A percentile compares a stretch with the other conserved stretches of the same genome.
phyloP scores from a whole-genome alignment of 1,140 invertebrate genomes.

The Apis florea region DNA sequence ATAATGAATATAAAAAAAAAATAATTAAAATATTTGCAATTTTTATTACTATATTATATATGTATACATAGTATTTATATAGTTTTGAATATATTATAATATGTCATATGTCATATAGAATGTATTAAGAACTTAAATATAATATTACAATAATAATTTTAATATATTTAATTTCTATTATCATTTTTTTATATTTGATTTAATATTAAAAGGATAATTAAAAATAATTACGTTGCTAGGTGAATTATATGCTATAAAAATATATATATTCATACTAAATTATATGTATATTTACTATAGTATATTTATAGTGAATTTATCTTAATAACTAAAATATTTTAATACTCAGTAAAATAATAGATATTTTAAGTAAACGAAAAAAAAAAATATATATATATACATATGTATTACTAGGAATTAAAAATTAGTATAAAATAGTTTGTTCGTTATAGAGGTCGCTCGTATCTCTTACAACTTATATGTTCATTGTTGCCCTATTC shows the following conservation, averaged over 20 bases:
- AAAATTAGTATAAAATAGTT: background rate
- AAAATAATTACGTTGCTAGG: background rate
- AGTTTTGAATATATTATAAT: background rate
- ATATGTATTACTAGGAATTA: background rate
- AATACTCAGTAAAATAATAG: too few species aligned
- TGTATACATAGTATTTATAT: background rate
- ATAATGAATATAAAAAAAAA: background rate
- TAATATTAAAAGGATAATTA: background rate
- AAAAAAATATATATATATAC: background rate
- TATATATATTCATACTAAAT: too few species aligned
- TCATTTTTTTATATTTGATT: background rate
- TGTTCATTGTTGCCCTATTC: background rate
- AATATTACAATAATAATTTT: background rate
- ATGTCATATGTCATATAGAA: background rate
- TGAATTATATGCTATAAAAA: too few species aligned
- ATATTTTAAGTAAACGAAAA: background rate
- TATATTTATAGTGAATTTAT: background rate
- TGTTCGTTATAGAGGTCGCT: constrained; percentile 7
- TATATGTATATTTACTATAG: too few species aligned
- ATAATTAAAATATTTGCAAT: background rate
- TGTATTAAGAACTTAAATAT: too few species aligned
- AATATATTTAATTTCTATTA: too few species aligned
- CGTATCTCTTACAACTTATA: background rate
- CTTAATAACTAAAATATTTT: background rate
- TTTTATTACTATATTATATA: background rate